Evolutionary conservation across 2,113 vertebrate species (phyloP).

Genomic region (Pionites leucogaster): DNA sequence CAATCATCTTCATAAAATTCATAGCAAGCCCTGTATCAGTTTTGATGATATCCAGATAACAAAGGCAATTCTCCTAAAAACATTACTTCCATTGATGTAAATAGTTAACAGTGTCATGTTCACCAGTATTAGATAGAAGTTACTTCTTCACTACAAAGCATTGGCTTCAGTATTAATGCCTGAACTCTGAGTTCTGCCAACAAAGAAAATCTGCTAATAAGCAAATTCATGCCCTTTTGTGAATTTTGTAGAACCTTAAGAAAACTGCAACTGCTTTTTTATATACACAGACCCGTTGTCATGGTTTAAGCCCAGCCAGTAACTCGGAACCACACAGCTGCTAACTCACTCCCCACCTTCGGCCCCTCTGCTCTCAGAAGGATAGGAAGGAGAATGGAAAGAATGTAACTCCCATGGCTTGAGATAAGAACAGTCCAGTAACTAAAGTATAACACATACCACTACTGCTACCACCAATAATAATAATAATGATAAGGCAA

Average conservation of each 20-base stretch:
- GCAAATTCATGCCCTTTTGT: not conserved
- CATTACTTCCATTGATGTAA: not conserved
- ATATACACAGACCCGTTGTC: not conserved
- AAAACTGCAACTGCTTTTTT: not conserved
- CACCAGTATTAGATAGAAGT: not conserved
- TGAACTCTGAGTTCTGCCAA: not conserved
- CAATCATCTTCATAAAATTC: not conserved
- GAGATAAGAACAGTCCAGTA: too few species aligned
- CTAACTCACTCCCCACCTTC: too few species aligned
- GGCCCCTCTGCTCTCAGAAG: too few species aligned
- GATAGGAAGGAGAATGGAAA: too few species aligned
- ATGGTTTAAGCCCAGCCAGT: not conserved
- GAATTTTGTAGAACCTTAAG: not conserved
- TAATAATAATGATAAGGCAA: not conserved
- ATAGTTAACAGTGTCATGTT: not conserved
- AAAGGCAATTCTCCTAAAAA: not conserved
- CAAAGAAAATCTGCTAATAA: not conserved
- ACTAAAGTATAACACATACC: not conserved
- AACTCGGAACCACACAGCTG: too few species aligned
- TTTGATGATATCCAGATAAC: not conserved
- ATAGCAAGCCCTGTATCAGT: not conserved
- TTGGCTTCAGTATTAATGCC: not conserved
- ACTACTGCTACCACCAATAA: not conserved
- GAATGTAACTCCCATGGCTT: too few species aligned
- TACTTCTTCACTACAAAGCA: not conserved